These are phyloP conservation scores for Myotis planiceps DNA, from an alignment of 2,797 vertebrate genomes.

Conservation along the genomic window DNA sequence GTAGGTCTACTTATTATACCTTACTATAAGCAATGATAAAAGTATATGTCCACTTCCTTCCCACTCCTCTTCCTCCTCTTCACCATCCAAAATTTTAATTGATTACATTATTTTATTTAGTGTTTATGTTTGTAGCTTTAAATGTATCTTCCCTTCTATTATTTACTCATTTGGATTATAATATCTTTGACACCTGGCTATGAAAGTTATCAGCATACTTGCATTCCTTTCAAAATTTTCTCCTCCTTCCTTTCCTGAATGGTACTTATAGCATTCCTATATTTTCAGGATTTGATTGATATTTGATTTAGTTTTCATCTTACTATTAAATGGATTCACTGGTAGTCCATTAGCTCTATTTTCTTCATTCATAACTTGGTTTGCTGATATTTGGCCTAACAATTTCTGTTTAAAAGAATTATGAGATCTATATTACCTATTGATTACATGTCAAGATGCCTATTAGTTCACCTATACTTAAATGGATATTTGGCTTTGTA, in stretches of 20 bases:
- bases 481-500: background rate
- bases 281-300: background rate
- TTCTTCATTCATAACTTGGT: slow-evolving; percentile 6
- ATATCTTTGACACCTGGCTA: background rate
- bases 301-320: slow-evolving; percentile 25
- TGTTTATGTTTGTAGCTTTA: background rate
- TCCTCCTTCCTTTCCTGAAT: background rate
- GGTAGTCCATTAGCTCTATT: background rate
- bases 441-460: slow-evolving; percentile 2
- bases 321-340: background rate
- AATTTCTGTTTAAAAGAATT: slow-evolving; percentile 32
- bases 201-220: background rate
- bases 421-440: background rate
- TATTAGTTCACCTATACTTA: background rate
- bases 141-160: background rate
- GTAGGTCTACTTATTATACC: background rate
- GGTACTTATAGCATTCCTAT: background rate
- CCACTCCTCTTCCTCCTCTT: background rate
- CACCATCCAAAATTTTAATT: background rate
- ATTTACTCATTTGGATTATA: background rate
- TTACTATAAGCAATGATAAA: background rate
- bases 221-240: background rate
- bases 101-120: background rate
- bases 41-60: background rate
- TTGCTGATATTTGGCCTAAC: slow-evolving; percentile 21